Evolutionary conservation across 2,797 vertebrate genomes (phyloP), one percentile per base, ranked within the genome.

Genomic region (Anabacerthia variegaticeps): DNA sequence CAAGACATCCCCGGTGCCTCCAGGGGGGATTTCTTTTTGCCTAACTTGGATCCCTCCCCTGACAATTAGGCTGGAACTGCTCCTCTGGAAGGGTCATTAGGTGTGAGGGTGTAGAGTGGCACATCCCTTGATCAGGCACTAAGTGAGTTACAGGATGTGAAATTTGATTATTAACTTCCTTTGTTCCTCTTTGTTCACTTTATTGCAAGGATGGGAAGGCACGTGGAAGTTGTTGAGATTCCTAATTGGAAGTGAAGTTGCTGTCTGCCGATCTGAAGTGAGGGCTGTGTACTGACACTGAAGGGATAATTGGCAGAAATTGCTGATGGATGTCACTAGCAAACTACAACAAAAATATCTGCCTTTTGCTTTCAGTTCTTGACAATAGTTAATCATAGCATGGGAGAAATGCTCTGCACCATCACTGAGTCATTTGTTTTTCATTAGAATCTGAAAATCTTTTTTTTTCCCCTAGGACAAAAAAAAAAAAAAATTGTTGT

Each of bases 371-470:
- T 92, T 83, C 79, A 83, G 36, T 59, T 96, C 63, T 67, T 88
- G 87, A 92, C 82, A 88, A 5, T 86, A 67, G 73, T 94, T 94
- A 96, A 93, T 96, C 92, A 78, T 23, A 84, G 73, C 77, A 73
- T 66, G 72, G 85, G 63, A 78, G 62, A 81, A 93, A 49, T 66
- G 82, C 48, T 91, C 55, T 72, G 48, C 11, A 7, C 66, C 34
- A 46, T 68, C 85, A 62, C 73, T 84, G 91, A 96, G 89, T 96
- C 92, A 94, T 93, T 91, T 96, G 85, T 84, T 96, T 92, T 78
- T 91, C 91, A 86, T 94, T 92, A 86, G 59, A 91, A 56, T 84
- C 43, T 78, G 79, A 80, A 93, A 91, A 56, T 72, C 36, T 81
- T 83, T 43, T 58, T 58, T 71, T 89, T 91, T 86, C 48, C 28